These are phyloP conservation scores for Drosophila simulans DNA, from an alignment of 1,140 invertebrate genomes.

Conservation along the genomic window DNA sequence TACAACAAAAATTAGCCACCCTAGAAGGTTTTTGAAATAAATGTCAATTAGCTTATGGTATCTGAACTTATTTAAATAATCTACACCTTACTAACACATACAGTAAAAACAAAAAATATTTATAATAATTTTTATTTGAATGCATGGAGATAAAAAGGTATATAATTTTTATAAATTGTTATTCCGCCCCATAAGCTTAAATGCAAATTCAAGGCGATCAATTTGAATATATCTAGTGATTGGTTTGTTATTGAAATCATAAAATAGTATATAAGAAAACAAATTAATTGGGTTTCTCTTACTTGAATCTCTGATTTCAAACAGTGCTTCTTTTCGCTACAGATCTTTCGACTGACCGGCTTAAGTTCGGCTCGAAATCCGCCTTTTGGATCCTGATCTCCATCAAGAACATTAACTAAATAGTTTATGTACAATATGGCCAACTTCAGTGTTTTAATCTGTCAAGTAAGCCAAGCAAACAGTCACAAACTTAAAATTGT, in stretches of 20 bases:
- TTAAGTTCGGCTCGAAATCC: slow-evolving; percentile 91
- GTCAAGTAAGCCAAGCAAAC: slow-evolving; percentile 39
- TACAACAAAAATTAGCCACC: not conserved
- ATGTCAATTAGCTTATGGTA: not conserved
- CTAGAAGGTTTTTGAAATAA: not conserved
- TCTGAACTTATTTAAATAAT: not conserved
- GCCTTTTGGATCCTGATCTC: slow-evolving; percentile 89
- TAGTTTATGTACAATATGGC: slow-evolving; percentile 97
- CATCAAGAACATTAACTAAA: slow-evolving; percentile 92
- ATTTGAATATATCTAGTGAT: too few species aligned
- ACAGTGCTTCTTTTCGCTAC: slow-evolving; percentile 56
- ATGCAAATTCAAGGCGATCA: not conserved
- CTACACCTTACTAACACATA: not conserved
- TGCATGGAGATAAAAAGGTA: too few species aligned
- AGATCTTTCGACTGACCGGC: slow-evolving; percentile 84
- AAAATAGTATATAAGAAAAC: not conserved
- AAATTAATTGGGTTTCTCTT: slow-evolving; percentile 6
- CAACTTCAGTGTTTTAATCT: slow-evolving; percentile 95
- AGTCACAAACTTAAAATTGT: not conserved
- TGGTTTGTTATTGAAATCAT: too few species aligned
- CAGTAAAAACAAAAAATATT: too few species aligned
- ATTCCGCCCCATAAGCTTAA: not conserved
- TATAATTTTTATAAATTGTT: too few species aligned
- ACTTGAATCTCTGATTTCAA: slow-evolving; percentile 58
- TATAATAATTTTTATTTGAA: too few species aligned